Conservation (phyloP, 2,888 invertebrate species). For the Agriopis aurantiaria region DNA sequence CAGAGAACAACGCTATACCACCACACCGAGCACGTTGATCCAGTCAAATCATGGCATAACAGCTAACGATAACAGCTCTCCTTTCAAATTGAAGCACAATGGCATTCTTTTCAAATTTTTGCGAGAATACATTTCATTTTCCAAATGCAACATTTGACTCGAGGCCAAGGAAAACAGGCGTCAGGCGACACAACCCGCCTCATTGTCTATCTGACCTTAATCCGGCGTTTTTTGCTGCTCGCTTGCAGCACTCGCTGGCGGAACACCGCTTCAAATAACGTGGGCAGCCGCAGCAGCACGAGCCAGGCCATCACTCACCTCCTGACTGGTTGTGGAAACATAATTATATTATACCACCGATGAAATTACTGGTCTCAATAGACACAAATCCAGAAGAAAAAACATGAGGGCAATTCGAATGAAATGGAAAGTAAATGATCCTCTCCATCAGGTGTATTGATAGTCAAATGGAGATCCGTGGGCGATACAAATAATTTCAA, state of each 20-base stretch:
- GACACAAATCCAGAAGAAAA: too few relatives aligned
- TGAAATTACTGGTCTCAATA: too few relatives aligned
- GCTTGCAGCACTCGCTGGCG: slow-evolving; percentile 54
- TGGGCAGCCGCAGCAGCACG: not conserved
- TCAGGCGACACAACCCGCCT: slow-evolving; percentile 61
- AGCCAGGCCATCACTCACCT: not conserved
- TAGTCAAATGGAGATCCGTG: too few relatives aligned
- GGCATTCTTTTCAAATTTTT: slow-evolving; percentile 46
- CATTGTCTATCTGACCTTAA: slow-evolving; percentile 76
- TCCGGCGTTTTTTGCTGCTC: slow-evolving; percentile 66
- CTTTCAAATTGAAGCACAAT: slow-evolving; percentile 37
- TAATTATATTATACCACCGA: too few relatives aligned
- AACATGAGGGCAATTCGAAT: too few relatives aligned
- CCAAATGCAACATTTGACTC: slow-evolving; percentile 68
- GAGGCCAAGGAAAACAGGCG: slow-evolving; percentile 69
- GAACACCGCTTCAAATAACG: slow-evolving; percentile 40
- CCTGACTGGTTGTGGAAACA: too few relatives aligned
- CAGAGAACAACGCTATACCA: not conserved
- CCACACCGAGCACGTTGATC: not conserved
- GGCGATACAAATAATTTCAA: too few relatives aligned
- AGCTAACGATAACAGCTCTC: slow-evolving; percentile 20
- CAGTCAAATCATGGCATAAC: slow-evolving; percentile 8
- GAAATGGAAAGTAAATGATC: too few relatives aligned
- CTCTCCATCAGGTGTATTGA: too few relatives aligned
- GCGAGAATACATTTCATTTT: slow-evolving; percentile 61